Evolutionary conservation across 1,140 invertebrate genomes (phyloP).

Genomic region (Atopsyche davidsoni): DNA sequence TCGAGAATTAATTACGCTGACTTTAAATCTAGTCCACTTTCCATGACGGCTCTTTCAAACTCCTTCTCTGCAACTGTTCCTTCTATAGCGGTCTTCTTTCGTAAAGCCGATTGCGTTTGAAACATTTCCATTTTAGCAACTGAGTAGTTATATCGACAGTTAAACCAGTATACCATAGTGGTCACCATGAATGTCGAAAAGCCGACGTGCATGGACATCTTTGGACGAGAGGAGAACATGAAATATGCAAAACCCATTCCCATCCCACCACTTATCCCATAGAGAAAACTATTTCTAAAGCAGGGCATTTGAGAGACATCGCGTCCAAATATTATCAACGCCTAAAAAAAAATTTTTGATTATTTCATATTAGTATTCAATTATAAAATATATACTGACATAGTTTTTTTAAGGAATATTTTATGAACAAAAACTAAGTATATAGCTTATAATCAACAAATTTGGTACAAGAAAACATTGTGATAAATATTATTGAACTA

Average conservation of each 20-base stretch:
- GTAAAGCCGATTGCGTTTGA: conserved; percentile 38
- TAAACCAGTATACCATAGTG: conserved; percentile 50
- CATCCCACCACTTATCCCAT: conserved; percentile 53
- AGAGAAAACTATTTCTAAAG: conserved; percentile 49
- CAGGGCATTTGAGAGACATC: conserved; percentile 51
- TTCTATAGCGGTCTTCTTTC: conserved; percentile 37
- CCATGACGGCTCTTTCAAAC: conserved; percentile 22
- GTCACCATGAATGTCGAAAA: conserved; percentile 49
- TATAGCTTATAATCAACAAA: too few relatives aligned
- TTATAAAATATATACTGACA: too few relatives aligned
- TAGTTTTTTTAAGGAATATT: too few relatives aligned
- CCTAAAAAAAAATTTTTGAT: conserved; percentile 28
- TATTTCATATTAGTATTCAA: too few relatives aligned
- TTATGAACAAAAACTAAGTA: too few relatives aligned
- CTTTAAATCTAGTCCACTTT: conserved; percentile 22
- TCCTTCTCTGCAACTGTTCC: conserved; percentile 36
- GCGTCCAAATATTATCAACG: conserved; percentile 41
- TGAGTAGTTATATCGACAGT: conserved; percentile 50
- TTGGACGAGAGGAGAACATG: conserved; percentile 52
- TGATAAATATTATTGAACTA: too few relatives aligned
- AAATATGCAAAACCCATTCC: conserved; percentile 50
- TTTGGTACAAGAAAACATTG: too few relatives aligned
- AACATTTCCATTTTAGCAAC: conserved; percentile 40
- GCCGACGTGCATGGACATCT: conserved; percentile 44
- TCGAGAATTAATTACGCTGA: conserved; percentile 20